phyloP scores from a whole-genome alignment of 1,140 invertebrate species.

The Amphibalanus amphitrite region DNA sequence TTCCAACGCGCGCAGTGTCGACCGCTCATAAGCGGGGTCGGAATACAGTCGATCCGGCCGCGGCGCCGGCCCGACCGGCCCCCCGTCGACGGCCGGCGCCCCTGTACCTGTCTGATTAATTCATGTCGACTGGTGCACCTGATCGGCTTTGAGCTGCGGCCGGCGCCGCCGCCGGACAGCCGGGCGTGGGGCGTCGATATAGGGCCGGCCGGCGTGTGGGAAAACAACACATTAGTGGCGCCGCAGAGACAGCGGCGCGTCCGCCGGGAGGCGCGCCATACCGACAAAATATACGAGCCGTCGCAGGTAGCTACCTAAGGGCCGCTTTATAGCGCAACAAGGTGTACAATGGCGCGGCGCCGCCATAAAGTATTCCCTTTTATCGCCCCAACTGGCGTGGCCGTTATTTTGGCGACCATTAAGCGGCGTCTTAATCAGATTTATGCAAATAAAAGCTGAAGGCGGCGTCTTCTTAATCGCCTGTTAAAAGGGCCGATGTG shows the following conservation, averaged over 20 bases:
- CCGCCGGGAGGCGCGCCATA: too few relatives aligned
- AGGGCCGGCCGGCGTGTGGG: not conserved
- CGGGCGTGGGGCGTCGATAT: not conserved
- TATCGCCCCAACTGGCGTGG: not conserved
- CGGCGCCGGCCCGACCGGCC: too few relatives aligned
- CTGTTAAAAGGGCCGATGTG: not conserved
- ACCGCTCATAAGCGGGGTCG: not conserved
- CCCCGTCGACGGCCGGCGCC: too few relatives aligned
- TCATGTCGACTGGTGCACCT: not conserved
- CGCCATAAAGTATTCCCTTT: not conserved
- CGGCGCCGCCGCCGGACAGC: too few relatives aligned
- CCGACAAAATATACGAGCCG: not conserved
- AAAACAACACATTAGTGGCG: not conserved
- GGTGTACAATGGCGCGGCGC: not conserved
- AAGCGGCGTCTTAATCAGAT: not conserved
- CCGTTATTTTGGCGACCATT: not conserved
- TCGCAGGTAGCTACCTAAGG: not conserved
- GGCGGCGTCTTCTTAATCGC: not conserved
- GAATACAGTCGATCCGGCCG: not conserved
- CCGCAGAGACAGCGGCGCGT: not conserved
- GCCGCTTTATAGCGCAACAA: not conserved
- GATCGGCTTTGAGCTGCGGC: not conserved
- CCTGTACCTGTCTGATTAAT: not conserved
- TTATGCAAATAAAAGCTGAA: constrained; percentile 2
- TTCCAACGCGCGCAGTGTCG: not conserved